Evolutionary conservation across 2,888 invertebrate species (phyloP).

Genomic region (Agrenia bidenticulata): DNA sequence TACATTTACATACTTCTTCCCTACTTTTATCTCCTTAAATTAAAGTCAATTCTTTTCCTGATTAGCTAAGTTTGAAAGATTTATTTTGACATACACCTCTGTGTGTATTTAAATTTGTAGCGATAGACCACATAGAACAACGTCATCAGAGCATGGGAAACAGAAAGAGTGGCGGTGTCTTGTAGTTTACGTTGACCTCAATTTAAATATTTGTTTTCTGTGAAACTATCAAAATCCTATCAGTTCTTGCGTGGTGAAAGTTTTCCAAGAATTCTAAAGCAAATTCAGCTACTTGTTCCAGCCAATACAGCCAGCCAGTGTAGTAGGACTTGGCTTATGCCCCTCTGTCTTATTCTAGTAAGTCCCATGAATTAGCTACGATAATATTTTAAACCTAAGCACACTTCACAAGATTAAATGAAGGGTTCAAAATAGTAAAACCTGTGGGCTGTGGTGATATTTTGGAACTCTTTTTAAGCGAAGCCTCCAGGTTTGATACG

Average conservation of each 20-base stretch:
- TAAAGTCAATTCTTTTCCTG: background rate
- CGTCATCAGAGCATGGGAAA: background rate
- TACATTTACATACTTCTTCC: no score
- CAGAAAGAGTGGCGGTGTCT: no score
- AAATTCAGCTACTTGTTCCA: no score
- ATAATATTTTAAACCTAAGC: no score
- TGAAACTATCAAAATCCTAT: conserved; percentile 1
- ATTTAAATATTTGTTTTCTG: background rate
- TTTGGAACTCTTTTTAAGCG: no score
- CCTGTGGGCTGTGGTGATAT: no score
- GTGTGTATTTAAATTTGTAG: conserved; percentile 1
- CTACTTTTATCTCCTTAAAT: conserved; percentile 8
- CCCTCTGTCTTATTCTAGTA: no score
- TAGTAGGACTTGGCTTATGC: background rate
- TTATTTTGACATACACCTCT: conserved; percentile 12
- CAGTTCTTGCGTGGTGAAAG: conserved; percentile 7
- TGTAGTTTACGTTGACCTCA: conserved; percentile 2
- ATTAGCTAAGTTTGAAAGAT: conserved; percentile 15
- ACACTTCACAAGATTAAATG: no score
- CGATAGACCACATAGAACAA: background rate
- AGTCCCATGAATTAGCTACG: no score
- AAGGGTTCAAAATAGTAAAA: no score
- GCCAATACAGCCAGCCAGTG: background rate
- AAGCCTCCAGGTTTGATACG: no score
- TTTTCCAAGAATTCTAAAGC: conserved; percentile 7